Base-by-base conservation (phyloP, 2,113 vertebrate species). In the Macaca nemestrina region DNA sequence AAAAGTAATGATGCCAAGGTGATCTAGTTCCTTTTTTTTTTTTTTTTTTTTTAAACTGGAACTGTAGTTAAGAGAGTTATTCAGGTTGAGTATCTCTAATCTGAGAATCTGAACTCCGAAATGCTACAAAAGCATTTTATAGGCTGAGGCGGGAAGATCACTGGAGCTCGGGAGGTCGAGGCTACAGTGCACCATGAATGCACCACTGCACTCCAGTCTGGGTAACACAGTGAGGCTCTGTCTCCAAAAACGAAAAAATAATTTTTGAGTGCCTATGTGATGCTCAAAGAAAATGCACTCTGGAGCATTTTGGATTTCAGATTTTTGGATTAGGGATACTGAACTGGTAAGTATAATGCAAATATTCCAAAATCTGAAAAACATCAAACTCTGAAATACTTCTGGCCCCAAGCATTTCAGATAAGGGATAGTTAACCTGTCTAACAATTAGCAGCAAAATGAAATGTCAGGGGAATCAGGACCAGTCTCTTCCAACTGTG, bases 401-500 rank as follows among this genome's bases (percentile, higher is more conserved):
- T 78, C 75, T 48, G 43, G 75, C 45, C 27, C 4, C 27, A 48
- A 32, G 75, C 27, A 78, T 32, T 32, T 78, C 1, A 16, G 43
- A 30, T 32, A 78, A 78, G 75, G 43, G 75, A 30, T 0, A 17
- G 43, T 48, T 43, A 32, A 50, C 30, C n/a, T 18, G n/a, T 2
- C 11, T 9, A 38, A 38, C 3, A 10, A 40, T 38, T 0, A 17
- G 57, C 59, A 50, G 43, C n/a, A 27, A 22, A 50, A 57, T 2
- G 38, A 85, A 38, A 4, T 0, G 4, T 6, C 7, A 35, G 13
- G 40, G 30, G 35, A 12, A 20, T n/a, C 2, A 48, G 9, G 43
- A 61, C 1, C 0, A 48, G 55, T 23, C 72, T 59, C 35, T n/a
- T 25, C 4, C 5, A 5, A 73, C 0, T 0, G 2, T 0, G 8